Base-by-base conservation (phyloP, 2,797 vertebrate species). In the Silurus aristotelis region DNA sequence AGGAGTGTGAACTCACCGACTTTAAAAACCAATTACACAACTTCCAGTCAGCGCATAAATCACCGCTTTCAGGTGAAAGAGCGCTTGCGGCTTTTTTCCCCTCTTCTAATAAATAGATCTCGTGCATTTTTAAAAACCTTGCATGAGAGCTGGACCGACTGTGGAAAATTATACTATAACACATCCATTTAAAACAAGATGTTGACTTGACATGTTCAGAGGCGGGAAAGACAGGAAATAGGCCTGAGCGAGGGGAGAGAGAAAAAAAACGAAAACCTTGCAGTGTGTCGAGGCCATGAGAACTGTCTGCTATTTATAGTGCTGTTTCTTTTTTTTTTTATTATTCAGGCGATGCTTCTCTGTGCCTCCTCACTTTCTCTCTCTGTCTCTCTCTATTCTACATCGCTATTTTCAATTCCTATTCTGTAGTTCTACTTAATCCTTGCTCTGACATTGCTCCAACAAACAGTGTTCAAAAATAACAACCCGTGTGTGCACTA, bases 231-330 rank as follows among this genome's bases (percentile, higher is more conserved):
- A 67, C 7, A n/a, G 19, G 31, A 77, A 78, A 58, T 17, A 52
- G 10, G 56, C 55, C 17, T 38, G 64, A 85, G 17, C 31, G 63
- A 55, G 38, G 14, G 48, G 82, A 7, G 68, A 87, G 78, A 20
- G 71, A n/a, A n/a, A 82, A 80, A 60, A 19, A 22, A 22, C 3
- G 12, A 46, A 84, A 71, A 89, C 87, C 90, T 89, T 89, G 92
- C 92, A 91, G 90, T 87, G 85, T 86, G 87, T 89, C 87, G 85
- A 93, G 89, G 88, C 91, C 90, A 91, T 89, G 89, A 93, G 91
- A 90, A 93, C 84, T 87, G 87, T 56, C 83, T 89, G 89, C 94
- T 95, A 95, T 96, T 95, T 94, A 94, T 95, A 95, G 94, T 82
- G 17, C 84, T 88, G 86, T 84, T 92, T 94, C 93, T 93, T 55